phyloP scores from a whole-genome alignment of 2,113 vertebrate genomes.

The Anser brachyrhynchus region DNA sequence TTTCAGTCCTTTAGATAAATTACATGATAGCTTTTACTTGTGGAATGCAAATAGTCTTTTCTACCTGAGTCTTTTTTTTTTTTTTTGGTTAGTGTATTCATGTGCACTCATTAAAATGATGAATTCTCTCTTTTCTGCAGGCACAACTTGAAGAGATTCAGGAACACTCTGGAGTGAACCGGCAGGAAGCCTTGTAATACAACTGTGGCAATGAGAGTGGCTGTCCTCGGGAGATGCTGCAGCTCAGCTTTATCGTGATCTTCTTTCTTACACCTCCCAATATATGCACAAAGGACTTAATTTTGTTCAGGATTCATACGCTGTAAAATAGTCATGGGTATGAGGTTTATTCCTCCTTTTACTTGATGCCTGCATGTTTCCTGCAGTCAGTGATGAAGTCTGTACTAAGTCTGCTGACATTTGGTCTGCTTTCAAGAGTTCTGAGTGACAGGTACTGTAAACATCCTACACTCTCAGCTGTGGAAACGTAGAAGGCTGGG shows the following conservation, averaged over 20 bases:
- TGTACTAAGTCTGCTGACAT: constrained; percentile 2
- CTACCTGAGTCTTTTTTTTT: background rate
- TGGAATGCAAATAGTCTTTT: background rate
- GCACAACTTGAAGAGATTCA: background rate
- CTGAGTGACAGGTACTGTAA: constrained; percentile 93
- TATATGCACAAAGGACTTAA: background rate
- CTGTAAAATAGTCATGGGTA: background rate
- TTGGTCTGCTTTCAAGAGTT: constrained; percentile 50
- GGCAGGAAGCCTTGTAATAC: background rate
- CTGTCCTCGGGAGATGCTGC: background rate
- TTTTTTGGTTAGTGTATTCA: background rate
- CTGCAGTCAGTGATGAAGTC: background rate
- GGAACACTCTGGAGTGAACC: background rate
- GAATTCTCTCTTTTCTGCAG: constrained; percentile 16
- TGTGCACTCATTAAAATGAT: background rate
- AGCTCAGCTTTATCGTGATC: background rate
- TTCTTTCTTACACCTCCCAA: background rate
- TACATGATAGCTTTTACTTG: background rate
- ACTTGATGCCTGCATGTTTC: background rate
- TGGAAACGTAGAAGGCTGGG: constrained; percentile 89
- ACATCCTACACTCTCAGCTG: constrained; percentile 99
- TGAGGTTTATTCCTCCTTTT: background rate
- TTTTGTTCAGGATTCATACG: background rate
- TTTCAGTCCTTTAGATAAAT: background rate
- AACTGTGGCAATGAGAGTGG: background rate